Base-by-base conservation (phyloP, 2,113 vertebrate species). In the Clarias gariepinus region DNA sequence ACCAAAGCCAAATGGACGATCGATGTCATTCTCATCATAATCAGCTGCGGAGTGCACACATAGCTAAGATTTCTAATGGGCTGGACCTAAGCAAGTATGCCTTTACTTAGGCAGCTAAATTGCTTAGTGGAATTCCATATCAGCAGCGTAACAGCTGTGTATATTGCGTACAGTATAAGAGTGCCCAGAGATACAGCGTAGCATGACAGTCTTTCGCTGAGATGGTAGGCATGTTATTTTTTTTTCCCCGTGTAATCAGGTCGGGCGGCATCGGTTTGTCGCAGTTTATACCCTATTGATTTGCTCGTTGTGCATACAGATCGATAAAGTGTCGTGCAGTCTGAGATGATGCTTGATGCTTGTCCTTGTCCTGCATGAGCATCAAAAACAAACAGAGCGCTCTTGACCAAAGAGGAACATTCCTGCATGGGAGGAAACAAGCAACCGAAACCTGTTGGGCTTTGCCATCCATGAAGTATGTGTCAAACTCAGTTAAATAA, bases 31-130 rank as follows among this genome's bases (percentile, higher is more conserved):
- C 66, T 30, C 76, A 25, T 61, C 80, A 81, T 81, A 81, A 84
- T 89, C 86, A 86, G 83, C 87, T 90, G 87, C 33, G 82, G 19
- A 47, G 36, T 74, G 19, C 55, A 85, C 12, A 90, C 87, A 84
- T 76, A 47, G 64, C 66, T 77, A 66, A 63, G 68, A 77, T 88
- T 83, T 33, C 89, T 71, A 73, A 83, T 28, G 69, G 73, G 13
- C 41, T 9, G 30, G 25, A 33, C 33, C 81, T 64, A 55, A 82
- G 57, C 64, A 63, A 78, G n/a, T 73, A 76, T 63, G 10, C 60
- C 47, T 85, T 63, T 55, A n/a, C 8, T n/a, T 68, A 53, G 60
- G 68, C 68, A 58, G 55, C 74, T 63, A 47, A 83, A 52, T 10
- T 36, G 16, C 30, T 68, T 81, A 61, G 82, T 87, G 77, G 81